Evolutionary conservation across 2,113 vertebrate species (phyloP), one percentile per base, ranked within the genome.

Genomic region (Penelope pileata): DNA sequence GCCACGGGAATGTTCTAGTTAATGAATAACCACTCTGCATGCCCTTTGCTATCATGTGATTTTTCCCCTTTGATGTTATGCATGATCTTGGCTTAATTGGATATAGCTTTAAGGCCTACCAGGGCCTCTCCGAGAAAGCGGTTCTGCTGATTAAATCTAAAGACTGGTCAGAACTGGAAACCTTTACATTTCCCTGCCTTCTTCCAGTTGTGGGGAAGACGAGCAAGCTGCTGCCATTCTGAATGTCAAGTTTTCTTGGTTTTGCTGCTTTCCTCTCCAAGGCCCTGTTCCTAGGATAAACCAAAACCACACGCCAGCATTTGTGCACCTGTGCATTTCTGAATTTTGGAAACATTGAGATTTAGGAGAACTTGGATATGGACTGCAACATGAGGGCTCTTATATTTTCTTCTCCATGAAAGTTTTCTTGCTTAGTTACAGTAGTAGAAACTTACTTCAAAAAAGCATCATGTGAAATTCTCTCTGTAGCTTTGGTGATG

Each of bases 61-160:
- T 96, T n/a, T 91, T 90, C 76, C 50, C 86, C 86, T 96, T 96
- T 94, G 87, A 95, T 95, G 87, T 94, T 91, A 80, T 79, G 86
- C 18, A 6, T 96, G 95, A 76, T 93, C 82, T 88, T 90, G 66
- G 82, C 63, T 90, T 94, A 93, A 96, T 88, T 93, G 82, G 86
- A 82, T 91, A 76, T 76, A 86, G 66, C 66, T 92, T 96, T 92
- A 74, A 91, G 83, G 73, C 69, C 88, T 84, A 24, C 47, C 82
- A 75, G 40, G 72, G 67, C 68, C 72, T 78, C 63, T 83, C 80
- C 60, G 88, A 54, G 89, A 95, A 85, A 79, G 34, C 60, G 86
- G 32, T 82, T 89, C 69, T 95, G 64, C 51, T 86, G 92, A 96
- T 92, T 94, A 94, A 87, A 95, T 92, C 88, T 88, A 77, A 54